A percentile compares a stretch with the other conserved stretches of the same genome.
phyloP scores from a whole-genome alignment of 2,888 invertebrate genomes.

The Philonicus albiceps region DNA sequence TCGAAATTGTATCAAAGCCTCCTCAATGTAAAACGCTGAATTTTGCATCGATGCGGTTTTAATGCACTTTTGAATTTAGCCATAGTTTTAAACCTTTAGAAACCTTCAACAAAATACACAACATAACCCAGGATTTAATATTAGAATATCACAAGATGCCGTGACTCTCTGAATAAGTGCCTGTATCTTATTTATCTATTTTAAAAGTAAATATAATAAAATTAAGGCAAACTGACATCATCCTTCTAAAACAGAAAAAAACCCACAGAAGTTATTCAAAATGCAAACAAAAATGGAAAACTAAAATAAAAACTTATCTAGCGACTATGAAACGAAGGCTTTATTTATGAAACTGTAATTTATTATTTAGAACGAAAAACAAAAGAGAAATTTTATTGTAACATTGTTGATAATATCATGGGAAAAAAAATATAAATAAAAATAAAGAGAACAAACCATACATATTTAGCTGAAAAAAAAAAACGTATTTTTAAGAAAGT shows the following conservation, averaged over 20 bases:
- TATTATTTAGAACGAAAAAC: not conserved
- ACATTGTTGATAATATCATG: constrained; percentile 27
- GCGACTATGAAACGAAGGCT: not conserved
- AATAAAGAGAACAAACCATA: not conserved
- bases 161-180: not conserved
- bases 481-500: constrained; percentile 24
- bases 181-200: not conserved
- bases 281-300: not conserved
- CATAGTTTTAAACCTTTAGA: not conserved
- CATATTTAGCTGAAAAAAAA: constrained; percentile 3
- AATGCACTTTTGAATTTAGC: no score
- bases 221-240: not conserved
- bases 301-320: not conserved
- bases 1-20: no score
- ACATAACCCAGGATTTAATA: not conserved
- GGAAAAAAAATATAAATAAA: not conserved
- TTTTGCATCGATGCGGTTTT: no score
- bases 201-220: not conserved
- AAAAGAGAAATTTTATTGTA: not conserved
- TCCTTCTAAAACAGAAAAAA: not conserved
- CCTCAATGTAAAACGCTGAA: no score
- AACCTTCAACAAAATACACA: not conserved
- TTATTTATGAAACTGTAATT: not conserved
- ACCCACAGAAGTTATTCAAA: not conserved
- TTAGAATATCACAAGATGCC: not conserved